These are phyloP conservation scores for Bugula neritina DNA, from an alignment of 2,888 invertebrate species.

Conservation along the genomic window DNA sequence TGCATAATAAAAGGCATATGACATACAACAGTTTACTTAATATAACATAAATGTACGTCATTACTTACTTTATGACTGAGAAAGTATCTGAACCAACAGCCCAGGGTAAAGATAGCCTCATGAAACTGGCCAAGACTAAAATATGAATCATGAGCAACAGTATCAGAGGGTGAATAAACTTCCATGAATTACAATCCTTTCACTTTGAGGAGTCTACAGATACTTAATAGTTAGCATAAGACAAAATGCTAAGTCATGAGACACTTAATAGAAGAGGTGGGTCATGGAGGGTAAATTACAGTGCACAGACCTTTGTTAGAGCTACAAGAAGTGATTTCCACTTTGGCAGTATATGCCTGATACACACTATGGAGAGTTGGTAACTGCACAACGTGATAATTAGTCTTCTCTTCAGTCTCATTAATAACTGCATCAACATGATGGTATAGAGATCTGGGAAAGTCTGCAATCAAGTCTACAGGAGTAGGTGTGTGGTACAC, in stretches of 20 bases:
- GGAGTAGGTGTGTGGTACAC: constrained; percentile 8
- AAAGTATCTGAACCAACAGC: constrained; percentile 19
- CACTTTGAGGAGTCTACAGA: too few relatives aligned
- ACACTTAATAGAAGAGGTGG: too few relatives aligned
- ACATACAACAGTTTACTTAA: too few relatives aligned
- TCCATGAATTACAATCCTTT: too few relatives aligned
- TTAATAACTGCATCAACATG: background rate
- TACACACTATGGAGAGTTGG: background rate
- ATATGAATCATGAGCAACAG: too few relatives aligned
- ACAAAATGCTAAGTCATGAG: too few relatives aligned
- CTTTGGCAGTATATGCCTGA: background rate
- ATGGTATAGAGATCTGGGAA: constrained; percentile 24
- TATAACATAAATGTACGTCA: too few relatives aligned
- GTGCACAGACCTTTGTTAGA: constrained; percentile 9
- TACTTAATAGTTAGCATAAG: too few relatives aligned
- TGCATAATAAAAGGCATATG: too few relatives aligned
- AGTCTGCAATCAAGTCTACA: background rate
- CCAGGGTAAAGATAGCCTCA: constrained; percentile 2
- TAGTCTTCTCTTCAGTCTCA: background rate
- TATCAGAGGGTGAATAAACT: too few relatives aligned
- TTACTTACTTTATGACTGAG: background rate
- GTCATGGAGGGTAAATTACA: too few relatives aligned
- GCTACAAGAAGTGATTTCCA: background rate
- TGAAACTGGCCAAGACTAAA: constrained; percentile 10
- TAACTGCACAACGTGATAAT: background rate